Evolutionary conservation across 2,797 vertebrate species (phyloP).

Genomic region (Potorous gilbertii): DNA sequence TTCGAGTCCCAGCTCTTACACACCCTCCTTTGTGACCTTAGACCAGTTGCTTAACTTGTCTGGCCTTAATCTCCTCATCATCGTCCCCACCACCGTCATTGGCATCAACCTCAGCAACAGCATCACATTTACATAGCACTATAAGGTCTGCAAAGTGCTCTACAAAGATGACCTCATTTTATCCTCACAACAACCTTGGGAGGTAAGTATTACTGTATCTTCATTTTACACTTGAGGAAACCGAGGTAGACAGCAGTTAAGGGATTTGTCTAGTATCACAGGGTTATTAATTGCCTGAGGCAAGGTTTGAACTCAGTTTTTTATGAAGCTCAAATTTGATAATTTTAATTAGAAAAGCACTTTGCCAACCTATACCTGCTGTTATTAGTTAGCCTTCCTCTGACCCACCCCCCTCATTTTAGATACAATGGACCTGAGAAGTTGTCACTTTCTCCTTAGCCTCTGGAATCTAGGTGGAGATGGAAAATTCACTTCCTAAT

Average conservation of each 20-base stretch:
- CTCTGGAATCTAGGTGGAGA: not conserved
- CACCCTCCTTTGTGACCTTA: not conserved
- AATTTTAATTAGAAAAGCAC: not conserved
- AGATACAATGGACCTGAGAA: not conserved
- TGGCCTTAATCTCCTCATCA: not conserved
- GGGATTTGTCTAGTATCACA: not conserved
- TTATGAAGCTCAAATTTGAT: not conserved
- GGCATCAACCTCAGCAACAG: not conserved
- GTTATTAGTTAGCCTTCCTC: not conserved
- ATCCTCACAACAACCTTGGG: not conserved
- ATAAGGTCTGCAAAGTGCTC: not conserved
- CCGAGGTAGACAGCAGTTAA: not conserved
- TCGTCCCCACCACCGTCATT: no score
- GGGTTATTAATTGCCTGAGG: not conserved
- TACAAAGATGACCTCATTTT: not conserved
- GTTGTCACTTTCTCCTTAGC: not conserved
- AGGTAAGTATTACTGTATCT: not conserved
- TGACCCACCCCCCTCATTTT: not conserved
- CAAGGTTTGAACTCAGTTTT: not conserved
- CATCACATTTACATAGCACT: not conserved
- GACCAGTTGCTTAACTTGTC: not conserved
- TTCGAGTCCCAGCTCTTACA: not conserved
- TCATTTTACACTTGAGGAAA: not conserved
- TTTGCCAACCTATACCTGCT: not conserved
- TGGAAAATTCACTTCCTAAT: not conserved